Evolutionary conservation across 2,113 vertebrate genomes (phyloP), one percentile per base, ranked within the genome.

Genomic region (Engystomops pustulosus): DNA sequence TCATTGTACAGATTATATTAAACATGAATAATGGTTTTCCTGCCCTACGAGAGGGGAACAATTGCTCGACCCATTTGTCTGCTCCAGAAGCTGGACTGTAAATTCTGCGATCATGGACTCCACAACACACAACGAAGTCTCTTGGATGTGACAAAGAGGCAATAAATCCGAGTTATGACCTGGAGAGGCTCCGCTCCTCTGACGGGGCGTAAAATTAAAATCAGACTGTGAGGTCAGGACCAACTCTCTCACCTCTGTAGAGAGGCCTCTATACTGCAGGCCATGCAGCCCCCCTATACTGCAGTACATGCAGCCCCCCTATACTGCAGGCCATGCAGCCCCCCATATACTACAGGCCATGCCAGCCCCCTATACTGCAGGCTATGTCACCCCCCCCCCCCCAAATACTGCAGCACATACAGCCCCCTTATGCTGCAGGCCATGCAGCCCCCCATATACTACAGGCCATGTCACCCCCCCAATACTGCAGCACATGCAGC

Each of bases 81-180:
- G 49, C 32, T 58, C 34, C 36, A 55, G 10, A 60, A 41, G 53
- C 34, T 15, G n/a, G 36, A 79, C 76, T n/a, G 53, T 79, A 79
- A 58, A 62, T 79, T 17, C 34, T 60, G 11, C 1, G 4, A 41
- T 79, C 23, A 60, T 38, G 53, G 76, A 79, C 76, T 41, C 55
- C 76, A 41, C 34, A 36, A 36, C 32, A 2, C 60, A 6, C 60
- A 27, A 25, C 10, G 30, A 67, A 44, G 68, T 14, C 30, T 77
- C 3, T n/a, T 67, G 62, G 62, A 67, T 36, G 62, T 36, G 62
- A 67, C 30, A 36, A 7, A 36, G 27, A 1, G 0, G 0, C 67
- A 86, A 84, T 91, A 91, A 92, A 89, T 92, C 91, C 91, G 81
- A 62, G 51, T 86, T 90, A 89, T 85, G 81, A 90, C 91, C 88